These are phyloP conservation scores for Sceloporus undulatus DNA, from an alignment of 2,113 vertebrate species.

Conservation along the genomic window DNA sequence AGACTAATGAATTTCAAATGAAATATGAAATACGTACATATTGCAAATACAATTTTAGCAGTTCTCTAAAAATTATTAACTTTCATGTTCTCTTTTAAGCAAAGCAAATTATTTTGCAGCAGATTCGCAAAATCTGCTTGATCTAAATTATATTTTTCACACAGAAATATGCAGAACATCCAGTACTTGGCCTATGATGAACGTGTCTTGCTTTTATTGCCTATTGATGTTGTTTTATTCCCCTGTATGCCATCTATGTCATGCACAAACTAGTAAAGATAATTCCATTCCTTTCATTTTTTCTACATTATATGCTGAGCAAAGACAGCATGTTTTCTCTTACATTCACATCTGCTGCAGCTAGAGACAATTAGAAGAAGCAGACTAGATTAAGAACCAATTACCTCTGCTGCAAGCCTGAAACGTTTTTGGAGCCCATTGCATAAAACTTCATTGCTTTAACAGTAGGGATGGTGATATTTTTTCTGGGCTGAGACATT, in stretches of 20 bases:
- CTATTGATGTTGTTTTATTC: neutral
- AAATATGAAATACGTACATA: neutral
- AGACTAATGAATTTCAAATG: neutral
- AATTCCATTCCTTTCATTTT: neutral
- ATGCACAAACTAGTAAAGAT: neutral
- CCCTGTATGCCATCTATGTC: neutral
- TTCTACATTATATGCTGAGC: neutral
- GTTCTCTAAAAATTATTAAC: neutral
- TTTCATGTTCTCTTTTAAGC: neutral
- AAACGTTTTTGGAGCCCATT: neutral
- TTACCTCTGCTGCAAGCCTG: neutral
- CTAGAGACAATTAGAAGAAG: slow-evolving; percentile 18
- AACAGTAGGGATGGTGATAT: neutral
- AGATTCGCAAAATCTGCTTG: neutral
- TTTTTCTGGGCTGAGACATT: neutral
- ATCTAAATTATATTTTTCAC: neutral
- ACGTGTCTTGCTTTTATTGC: neutral
- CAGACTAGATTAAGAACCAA: slow-evolving; percentile 17
- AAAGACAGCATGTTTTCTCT: neutral
- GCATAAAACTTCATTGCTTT: slow-evolving; percentile 1
- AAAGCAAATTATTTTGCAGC: slow-evolving; percentile 6
- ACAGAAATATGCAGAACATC: neutral
- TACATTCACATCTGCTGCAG: neutral
- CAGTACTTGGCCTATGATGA: neutral
- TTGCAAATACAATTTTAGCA: neutral